Percentiles rank a stretch among this genome's conserved stretches.
Conservation (phyloP, 2,113 vertebrate species). For the Gasterosteus aculeatus region DNA sequence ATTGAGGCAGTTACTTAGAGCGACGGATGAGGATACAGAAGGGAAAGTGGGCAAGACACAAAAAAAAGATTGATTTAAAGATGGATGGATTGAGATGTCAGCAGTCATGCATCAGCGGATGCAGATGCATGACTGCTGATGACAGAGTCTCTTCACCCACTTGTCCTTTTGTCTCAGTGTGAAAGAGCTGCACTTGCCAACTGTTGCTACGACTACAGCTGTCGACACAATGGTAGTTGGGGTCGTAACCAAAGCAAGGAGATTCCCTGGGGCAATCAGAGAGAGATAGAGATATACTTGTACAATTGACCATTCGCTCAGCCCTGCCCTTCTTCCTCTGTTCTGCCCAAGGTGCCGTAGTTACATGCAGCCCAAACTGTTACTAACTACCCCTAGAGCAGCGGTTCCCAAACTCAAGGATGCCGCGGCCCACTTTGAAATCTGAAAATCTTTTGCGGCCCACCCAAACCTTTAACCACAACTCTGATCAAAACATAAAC, state of each 20-base stretch:
- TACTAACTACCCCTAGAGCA: too few relatives aligned
- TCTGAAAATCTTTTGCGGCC: too few relatives aligned
- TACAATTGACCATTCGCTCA: neutral
- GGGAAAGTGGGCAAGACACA: slow-evolving; percentile 23
- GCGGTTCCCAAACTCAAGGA: too few relatives aligned
- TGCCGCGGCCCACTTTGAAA: too few relatives aligned
- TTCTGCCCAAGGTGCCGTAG: too few relatives aligned
- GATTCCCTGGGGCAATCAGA: slow-evolving; percentile 40
- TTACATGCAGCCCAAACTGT: too few relatives aligned
- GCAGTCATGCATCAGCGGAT: slow-evolving; percentile 13
- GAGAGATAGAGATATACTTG: neutral
- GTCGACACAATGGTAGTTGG: slow-evolving; percentile 59
- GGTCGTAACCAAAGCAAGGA: slow-evolving; percentile 56
- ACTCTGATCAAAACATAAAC: too few relatives aligned
- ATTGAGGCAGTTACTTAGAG: slow-evolving; percentile 26
- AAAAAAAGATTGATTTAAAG: slow-evolving; percentile 5
- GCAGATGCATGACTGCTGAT: slow-evolving; percentile 39
- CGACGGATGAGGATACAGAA: slow-evolving; percentile 19
- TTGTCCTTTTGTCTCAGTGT: slow-evolving; percentile 44
- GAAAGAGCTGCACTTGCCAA: slow-evolving; percentile 44
- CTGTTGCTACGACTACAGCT: slow-evolving; percentile 69
- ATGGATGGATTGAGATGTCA: slow-evolving; percentile 23
- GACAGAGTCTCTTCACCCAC: slow-evolving; percentile 27
- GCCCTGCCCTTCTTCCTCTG: neutral
- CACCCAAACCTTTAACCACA: too few relatives aligned